Base-by-base conservation (phyloP, 2,888 invertebrate genomes). In the Ophioninae sp. region DNA sequence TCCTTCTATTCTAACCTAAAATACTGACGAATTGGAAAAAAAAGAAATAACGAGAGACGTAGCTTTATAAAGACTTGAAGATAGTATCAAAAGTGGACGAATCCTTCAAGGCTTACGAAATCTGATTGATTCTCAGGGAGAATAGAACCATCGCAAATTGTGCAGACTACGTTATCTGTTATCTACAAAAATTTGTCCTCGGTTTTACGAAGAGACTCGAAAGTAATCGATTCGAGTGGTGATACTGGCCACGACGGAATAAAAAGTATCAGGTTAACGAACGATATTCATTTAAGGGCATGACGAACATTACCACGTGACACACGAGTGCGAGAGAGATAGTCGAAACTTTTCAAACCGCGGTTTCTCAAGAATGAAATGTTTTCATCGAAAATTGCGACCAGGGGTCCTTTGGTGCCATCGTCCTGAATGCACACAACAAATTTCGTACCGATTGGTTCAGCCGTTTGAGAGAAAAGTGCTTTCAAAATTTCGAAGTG, bases 151-250 rank as follows among this genome's bases (percentile, higher is more conserved):
- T n/a, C 65, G 63, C 68, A 63, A 68, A 67, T 83, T 37, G 17
- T 22, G 20, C 59, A 20, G 22, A 69, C 44, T 71, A 82, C 20
- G 63, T 75, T 83, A n/a, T 76, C 82, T 79, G 56, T 63, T 73
- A 65, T 82, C 80, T 82, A 83, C 68, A 81, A 87, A 87, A 87
- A 89, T 85, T 79, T 78, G 73, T 83, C 82, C 85, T 85, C 86
- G 86, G 88, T 85, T 41, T 61, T 39, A 67, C 44, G 65, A 56
- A 51, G 80, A 44, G 30, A n/a, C 59, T 69, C 10, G 44, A 61
- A 20, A 22, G 13, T 72, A 22, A 79, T 83, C 82, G 85, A 87
- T 86, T 87, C 83, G 83, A 83, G 82, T 61, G 74, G 82, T 83
- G 67, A 23, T 78, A 78, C 87, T 89, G 88, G 88, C 87, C 88